Evolutionary conservation across 1,140 invertebrate species (phyloP), one percentile per base, ranked within the genome.

Genomic region (Aphelinus atriplicis): DNA sequence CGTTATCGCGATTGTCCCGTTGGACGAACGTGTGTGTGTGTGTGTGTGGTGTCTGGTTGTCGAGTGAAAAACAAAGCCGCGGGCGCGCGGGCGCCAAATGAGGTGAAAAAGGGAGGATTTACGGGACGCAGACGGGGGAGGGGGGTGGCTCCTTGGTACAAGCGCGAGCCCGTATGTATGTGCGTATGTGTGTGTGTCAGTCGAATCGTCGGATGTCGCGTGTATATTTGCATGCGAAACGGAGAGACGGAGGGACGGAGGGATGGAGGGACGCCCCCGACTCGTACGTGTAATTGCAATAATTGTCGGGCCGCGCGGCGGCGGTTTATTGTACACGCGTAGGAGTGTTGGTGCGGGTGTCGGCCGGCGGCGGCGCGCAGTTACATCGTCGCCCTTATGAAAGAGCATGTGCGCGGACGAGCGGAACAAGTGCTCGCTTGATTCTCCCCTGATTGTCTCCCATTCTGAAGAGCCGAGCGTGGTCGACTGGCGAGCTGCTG

Each of bases 381-480:
- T 75, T 75, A 75, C 53, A 60, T 65, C 63, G 46, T 58, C 55
- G 62, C n/a, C 47, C 61, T 50, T 60, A 43, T 43, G 42, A 45
- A 26, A 71, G 42, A 45, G 50, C 47, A 10, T 60, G 58, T 43
- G 58, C 3, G 64, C 85, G 85, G 73, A 85, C 80, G 74, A 76
- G 26, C 45, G 47, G 84, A 88, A 88, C 87, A 88, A 88, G 86
- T 84, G 85, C 81, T 85, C 82, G 85, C 86, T 87, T 88, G 87
- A 88, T 88, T 88, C 85, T 83, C 83, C 79, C 78, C 82, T 88
- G 87, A 88, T 88, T 88, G 87, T 88, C 26, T 88, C 86, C 86
- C 83, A 88, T 88, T 88, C 87, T 86, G 80, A 84, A 64, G 48
- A 66, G 71, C 10, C 1, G 61, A 9, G 1, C 55, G 55, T n/a